A percentile compares a stretch with the other conserved stretches of the same genome.
These are phyloP conservation scores for Brachyistius frenatus DNA, from an alignment of 2,113 vertebrate species.

Conservation along the genomic window DNA sequence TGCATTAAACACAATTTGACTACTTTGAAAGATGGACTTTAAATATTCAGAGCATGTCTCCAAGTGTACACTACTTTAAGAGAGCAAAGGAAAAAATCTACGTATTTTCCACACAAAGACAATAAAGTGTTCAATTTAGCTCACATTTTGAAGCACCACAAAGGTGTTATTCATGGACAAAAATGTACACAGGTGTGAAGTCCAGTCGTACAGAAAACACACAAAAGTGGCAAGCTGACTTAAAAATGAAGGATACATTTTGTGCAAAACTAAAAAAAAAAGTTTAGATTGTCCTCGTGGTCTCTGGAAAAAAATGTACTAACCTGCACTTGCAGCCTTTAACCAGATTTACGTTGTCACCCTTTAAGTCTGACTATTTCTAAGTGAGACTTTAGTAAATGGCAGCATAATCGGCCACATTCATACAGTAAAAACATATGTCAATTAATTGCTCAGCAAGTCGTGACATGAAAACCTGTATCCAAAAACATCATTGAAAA, in stretches of 20 bases:
- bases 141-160: constrained; percentile 75
- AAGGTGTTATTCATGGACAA: constrained; percentile 47
- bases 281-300: constrained; percentile 46
- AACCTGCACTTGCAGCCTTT: too few species aligned
- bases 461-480: constrained; percentile 5
- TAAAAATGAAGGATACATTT: constrained; percentile 29
- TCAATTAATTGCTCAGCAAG: not conserved
- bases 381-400: not conserved
- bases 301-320: not conserved
- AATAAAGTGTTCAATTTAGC: constrained; percentile 68
- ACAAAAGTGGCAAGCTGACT: constrained; percentile 14
- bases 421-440: constrained; percentile 11
- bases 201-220: constrained; percentile 36
- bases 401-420: not conserved
- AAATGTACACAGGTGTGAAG: constrained; percentile 16
- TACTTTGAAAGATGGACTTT: constrained; percentile 14
- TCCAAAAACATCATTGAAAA: constrained; percentile 28
- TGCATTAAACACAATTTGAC: constrained; percentile 3
- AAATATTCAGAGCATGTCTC: constrained; percentile 33
- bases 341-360: too few species aligned
- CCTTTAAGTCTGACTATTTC: not conserved
- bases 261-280: constrained; percentile 49
- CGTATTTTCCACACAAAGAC: constrained; percentile 53
- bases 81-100: not conserved
- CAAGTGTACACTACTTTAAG: constrained; percentile 3